phyloP scores from a whole-genome alignment of 2,797 vertebrate species.

The Lycodopsis pacificus region DNA sequence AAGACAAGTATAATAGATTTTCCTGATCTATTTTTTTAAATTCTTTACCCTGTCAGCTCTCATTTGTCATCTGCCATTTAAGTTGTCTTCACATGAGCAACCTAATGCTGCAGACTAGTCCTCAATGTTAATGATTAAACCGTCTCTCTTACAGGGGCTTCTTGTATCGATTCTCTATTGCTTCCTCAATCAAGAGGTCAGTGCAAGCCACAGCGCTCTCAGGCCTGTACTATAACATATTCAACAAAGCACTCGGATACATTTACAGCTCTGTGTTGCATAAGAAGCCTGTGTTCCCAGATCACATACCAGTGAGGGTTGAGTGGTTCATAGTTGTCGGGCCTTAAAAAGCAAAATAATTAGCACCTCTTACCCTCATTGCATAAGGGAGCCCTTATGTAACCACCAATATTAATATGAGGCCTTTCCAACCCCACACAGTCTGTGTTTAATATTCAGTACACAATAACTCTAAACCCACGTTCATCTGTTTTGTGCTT shows the following conservation, averaged over 20 bases:
- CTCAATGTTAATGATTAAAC: conserved; percentile 21
- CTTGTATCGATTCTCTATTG: conserved; percentile 86
- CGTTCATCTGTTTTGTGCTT: conserved; percentile 1
- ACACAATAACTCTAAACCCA: neutral
- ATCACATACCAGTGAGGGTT: conserved; percentile 21
- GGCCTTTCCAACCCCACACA: neutral
- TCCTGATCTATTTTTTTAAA: neutral
- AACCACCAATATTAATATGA: conserved; percentile 36
- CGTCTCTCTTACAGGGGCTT: conserved; percentile 80
- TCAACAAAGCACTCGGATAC: conserved; percentile 17
- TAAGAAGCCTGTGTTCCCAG: neutral
- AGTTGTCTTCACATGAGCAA: neutral
- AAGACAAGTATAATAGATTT: neutral
- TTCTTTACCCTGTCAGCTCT: conserved; percentile 8
- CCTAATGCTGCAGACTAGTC: neutral
- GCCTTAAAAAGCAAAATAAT: conserved; percentile 19
- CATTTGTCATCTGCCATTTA: conserved; percentile 30
- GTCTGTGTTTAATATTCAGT: conserved; percentile 10
- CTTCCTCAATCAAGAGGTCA: conserved; percentile 88
- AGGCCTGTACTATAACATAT: neutral
- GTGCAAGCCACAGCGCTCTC: conserved; percentile 47
- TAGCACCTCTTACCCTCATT: conserved; percentile 12
- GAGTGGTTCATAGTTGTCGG: conserved; percentile 1
- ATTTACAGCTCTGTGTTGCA: conserved; percentile 15
- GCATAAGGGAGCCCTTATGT: conserved; percentile 3